phyloP scores from a whole-genome alignment of 2,113 vertebrate genomes.

The Fulica atra region DNA sequence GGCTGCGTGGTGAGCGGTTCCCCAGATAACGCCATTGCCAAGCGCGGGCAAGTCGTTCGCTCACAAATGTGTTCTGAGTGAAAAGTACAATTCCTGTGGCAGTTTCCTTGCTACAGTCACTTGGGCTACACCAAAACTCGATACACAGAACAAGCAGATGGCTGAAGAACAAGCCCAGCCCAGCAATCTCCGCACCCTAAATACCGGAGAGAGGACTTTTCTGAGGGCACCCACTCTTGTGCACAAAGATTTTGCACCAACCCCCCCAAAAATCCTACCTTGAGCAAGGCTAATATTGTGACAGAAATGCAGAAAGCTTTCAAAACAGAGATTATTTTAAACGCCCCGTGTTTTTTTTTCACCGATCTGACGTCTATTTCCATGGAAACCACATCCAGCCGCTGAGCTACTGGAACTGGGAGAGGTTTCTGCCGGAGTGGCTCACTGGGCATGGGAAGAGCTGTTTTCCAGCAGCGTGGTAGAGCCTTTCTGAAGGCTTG shows the following conservation, averaged over 20 bases:
- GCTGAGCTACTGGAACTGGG: slow-evolving; percentile 64
- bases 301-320: slow-evolving; percentile 70
- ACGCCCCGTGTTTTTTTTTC: slow-evolving; percentile 28
- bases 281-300: slow-evolving; percentile 73
- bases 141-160: background rate
- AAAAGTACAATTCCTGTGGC: rapidly evolving
- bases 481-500: background rate
- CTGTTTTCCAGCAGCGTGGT: slow-evolving; percentile 13
- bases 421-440: slow-evolving; percentile 35
- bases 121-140: background rate
- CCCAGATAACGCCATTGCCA: background rate
- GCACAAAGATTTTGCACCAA: background rate
- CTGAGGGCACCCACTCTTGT: background rate
- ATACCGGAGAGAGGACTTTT: background rate
- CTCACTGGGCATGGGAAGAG: slow-evolving; percentile 10
- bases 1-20: background rate
- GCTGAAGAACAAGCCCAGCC: background rate
- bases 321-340: slow-evolving; percentile 80
- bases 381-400: slow-evolving; percentile 79
- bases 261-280: slow-evolving; percentile 44
- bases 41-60: rapidly evolving
- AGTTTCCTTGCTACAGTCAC: background rate
- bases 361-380: slow-evolving; percentile 79
- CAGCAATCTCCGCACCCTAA: background rate
- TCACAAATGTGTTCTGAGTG: background rate